Conservation (phyloP, 2,113 vertebrate genomes). For the Anseranas semipalmata region DNA sequence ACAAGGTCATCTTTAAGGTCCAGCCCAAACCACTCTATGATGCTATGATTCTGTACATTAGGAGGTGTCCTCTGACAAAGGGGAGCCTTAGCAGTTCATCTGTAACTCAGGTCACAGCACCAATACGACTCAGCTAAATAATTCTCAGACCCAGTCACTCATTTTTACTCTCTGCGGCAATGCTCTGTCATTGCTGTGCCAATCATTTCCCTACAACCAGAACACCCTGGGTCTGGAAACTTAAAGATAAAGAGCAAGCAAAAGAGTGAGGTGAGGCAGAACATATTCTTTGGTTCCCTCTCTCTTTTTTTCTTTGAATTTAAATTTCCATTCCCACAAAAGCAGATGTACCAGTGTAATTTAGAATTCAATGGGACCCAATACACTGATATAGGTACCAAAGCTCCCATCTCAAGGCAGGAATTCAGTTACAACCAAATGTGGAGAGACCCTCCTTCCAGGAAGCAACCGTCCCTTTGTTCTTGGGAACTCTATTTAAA, state of each 20-base stretch:
- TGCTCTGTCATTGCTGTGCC: not conserved
- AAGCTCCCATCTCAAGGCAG: not conserved
- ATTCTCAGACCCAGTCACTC: not conserved
- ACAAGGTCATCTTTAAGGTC: no score
- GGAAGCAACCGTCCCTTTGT: not conserved
- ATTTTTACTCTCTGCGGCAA: not conserved
- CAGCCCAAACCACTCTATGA: not conserved
- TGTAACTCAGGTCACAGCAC: not conserved
- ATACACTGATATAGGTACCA: not conserved
- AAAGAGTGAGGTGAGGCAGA: not conserved
- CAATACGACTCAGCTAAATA: accelerated
- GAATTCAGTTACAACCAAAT: not conserved
- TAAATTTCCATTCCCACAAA: not conserved
- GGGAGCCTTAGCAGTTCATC: not conserved
- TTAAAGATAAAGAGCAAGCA: accelerated
- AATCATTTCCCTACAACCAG: not conserved
- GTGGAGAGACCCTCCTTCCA: not conserved
- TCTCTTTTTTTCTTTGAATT: not conserved
- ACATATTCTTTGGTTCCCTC: not conserved
- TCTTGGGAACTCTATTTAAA: not conserved
- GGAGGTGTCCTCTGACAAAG: not conserved
- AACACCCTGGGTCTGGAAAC: not conserved
- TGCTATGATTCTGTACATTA: no score
- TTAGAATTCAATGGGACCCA: not conserved
- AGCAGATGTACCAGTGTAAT: not conserved